Base-by-base conservation (phyloP, 2,888 invertebrate genomes). In the Nomada lathburiana region DNA sequence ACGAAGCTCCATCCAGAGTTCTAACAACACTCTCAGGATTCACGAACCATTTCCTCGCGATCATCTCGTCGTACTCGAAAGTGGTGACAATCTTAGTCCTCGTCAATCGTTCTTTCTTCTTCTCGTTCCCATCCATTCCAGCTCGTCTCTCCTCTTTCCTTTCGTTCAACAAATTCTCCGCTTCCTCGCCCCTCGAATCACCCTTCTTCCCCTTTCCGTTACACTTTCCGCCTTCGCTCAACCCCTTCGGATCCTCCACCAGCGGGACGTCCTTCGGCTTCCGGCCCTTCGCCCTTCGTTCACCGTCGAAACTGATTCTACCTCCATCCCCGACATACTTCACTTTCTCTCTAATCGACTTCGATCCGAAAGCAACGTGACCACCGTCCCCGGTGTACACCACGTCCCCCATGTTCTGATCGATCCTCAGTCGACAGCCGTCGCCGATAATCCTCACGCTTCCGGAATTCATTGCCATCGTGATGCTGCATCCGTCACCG, bases 371-470 rank as follows among this genome's bases (percentile, higher is more conserved):
- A 0, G 86, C 26, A 3, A 93, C 88, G 0, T 84, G 84, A 1
- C 93, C 93, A 0, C 93, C 93, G 74, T 93, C 93, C 0, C 93
- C 93, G 2, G 63, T 86, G 77, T 92, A 93, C 70, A 91, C 89
- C 26, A 93, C 90, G 16, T 85, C 83, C 1, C 93, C 93, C 7
- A 79, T 68, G 73, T 93, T 93, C 11, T 84, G 85, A 0, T 76
- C 82, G 62, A 93, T 89, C 18, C 76, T 88, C 52, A 93, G 60
- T 0, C 88, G 80, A 63, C 92, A 92, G 0, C 92, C 93, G 47
- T 93, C 93, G 1, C 93, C 93, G n/a, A 89, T 85, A 0, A 93
- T 77, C 0, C 89, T 89, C 10, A 93, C 84, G 4, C 69, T 85
- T 4, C 92, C 93, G 2, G 70, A 81, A 62, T 93, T 93, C n/a